phyloP scores from a whole-genome alignment of 37 sponge, comb jelly and placozoan genomes.

The Mnemiopsis leidyi region DNA sequence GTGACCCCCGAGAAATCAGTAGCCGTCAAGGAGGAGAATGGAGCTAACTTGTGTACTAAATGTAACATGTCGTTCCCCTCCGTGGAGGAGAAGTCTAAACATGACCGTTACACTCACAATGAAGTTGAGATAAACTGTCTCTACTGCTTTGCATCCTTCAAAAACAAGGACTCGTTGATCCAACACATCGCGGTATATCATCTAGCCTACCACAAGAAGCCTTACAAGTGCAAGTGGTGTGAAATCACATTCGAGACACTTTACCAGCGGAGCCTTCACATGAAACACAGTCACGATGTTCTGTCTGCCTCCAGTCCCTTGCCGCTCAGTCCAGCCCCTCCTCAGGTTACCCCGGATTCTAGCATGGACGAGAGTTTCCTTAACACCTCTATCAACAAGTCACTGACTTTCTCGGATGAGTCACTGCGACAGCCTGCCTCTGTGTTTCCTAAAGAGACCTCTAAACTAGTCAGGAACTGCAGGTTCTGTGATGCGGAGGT shows the following conservation, averaged over 20 bases:
- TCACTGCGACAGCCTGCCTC: neutral
- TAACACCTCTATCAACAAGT: neutral
- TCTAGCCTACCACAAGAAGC: neutral
- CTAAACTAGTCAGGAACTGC: slow-evolving; percentile 23
- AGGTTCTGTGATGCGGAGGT: slow-evolving; percentile 53
- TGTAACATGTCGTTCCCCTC: slow-evolving; percentile 1
- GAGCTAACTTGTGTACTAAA: neutral
- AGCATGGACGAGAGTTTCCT: neutral
- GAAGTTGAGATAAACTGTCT: neutral
- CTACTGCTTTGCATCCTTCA: slow-evolving; percentile 45
- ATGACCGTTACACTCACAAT: slow-evolving; percentile 1
- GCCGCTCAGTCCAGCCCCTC: neutral
- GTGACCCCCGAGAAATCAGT: neutral
- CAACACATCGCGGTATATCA: slow-evolving; percentile 60
- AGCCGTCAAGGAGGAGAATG: neutral
- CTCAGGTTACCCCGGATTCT: neutral
- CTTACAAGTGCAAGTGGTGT: slow-evolving; percentile 66
- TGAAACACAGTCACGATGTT: slow-evolving; percentile 58
- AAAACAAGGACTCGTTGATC: slow-evolving; percentile 11
- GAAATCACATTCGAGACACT: slow-evolving; percentile 61
- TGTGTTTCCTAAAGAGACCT: slow-evolving; percentile 24
- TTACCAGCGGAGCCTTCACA: slow-evolving; percentile 60
- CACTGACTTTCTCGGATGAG: neutral
- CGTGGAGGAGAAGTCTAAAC: neutral
- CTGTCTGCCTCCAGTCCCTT: neutral